Conservation (phyloP, 1,140 invertebrate species). For the Protaetia brevitarsis region DNA sequence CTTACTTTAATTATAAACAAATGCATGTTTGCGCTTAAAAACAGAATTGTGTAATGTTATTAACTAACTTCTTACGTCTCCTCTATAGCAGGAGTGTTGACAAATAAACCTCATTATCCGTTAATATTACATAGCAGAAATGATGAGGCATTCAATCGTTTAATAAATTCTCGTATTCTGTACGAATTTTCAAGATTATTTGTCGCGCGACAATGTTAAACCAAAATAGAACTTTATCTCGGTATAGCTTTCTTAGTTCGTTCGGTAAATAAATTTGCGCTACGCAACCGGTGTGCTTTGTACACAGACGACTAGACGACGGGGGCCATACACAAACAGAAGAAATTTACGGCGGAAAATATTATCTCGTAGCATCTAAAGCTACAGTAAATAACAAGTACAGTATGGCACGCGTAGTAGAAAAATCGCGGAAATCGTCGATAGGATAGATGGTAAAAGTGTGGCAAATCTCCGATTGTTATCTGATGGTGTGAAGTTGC, state of each 20-base stretch:
- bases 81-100: too few species aligned
- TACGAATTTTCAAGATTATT: background rate
- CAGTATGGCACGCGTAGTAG: background rate
- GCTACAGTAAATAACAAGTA: background rate
- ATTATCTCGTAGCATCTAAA: background rate
- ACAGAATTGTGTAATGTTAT: too few species aligned
- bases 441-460: background rate
- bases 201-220: background rate
- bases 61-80: too few species aligned
- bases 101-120: too few species aligned
- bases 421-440: background rate
- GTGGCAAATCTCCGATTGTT: background rate
- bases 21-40: too few species aligned
- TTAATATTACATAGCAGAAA: too few species aligned
- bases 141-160: too few species aligned
- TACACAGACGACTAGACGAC: background rate
- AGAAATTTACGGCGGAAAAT: background rate
- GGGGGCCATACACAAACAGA: background rate
- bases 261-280: slow-evolving; percentile 8
- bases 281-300: background rate
- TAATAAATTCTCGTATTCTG: background rate
- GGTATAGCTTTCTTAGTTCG: background rate
- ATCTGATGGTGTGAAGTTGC: background rate
- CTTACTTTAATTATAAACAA: too few species aligned
- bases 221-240: background rate